These are phyloP conservation scores for Myotis findleyi DNA, from an alignment of 2,797 vertebrate genomes.

Conservation along the genomic window DNA sequence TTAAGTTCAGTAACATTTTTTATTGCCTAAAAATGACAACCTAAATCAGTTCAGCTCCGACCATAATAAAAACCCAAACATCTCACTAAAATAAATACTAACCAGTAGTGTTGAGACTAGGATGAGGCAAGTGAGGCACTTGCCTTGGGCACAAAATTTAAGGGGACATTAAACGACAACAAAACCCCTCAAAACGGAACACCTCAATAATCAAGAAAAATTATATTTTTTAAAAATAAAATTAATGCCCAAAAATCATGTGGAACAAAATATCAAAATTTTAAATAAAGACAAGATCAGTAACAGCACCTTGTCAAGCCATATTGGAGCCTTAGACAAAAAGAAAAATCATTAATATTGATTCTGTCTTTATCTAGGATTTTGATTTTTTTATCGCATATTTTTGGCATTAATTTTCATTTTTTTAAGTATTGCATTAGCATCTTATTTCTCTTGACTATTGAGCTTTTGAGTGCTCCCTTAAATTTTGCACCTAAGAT, in stretches of 20 bases:
- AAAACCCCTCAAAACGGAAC: not conserved
- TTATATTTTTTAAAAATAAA: conserved; percentile 34
- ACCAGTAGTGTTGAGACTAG: not conserved
- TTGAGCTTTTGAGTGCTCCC: not conserved
- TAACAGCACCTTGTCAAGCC: not conserved
- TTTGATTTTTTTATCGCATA: not conserved
- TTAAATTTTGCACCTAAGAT: not conserved
- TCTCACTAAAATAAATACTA: conserved; percentile 79
- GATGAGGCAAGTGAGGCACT: not conserved
- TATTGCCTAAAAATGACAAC: conserved; percentile 81
- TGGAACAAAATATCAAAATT: conserved; percentile 44
- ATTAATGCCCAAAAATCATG: conserved; percentile 14
- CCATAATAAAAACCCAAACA: conserved; percentile 77
- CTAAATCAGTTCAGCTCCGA: conserved; percentile 76
- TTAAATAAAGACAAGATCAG: conserved; percentile 22
- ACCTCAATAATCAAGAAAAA: not conserved
- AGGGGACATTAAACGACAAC: not conserved
- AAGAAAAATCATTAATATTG: not conserved
- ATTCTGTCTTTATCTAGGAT: conserved; percentile 17
- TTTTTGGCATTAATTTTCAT: conserved; percentile 34
- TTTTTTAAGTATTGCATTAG: not conserved
- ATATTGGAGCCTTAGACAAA: not conserved
- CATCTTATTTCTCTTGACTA: not conserved
- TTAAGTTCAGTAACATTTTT: conserved; percentile 82
- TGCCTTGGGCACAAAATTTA: conserved; percentile 42